Percentiles rank a stretch among this genome's conserved stretches.
These are phyloP conservation scores for Heliornis fulica DNA, from an alignment of 2,113 vertebrate species.

Conservation along the genomic window DNA sequence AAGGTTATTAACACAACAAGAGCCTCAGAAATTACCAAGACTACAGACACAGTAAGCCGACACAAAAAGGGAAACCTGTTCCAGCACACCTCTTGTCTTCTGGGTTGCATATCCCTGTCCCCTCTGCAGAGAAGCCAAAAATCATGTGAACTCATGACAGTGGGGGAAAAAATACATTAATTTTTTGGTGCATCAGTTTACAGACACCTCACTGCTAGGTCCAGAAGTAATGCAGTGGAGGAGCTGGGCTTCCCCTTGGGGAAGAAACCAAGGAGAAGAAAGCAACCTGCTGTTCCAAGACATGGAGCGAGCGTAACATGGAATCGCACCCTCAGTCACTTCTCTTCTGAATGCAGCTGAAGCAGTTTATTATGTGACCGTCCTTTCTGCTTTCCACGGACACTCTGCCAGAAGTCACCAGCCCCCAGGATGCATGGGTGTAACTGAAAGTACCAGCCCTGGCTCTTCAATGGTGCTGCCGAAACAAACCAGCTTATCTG, in stretches of 20 bases:
- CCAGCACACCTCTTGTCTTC: neutral
- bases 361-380: neutral
- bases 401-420: neutral
- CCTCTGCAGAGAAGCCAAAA: neutral
- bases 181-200: neutral
- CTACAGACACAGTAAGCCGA: neutral
- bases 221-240: neutral
- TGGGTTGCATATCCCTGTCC: neutral
- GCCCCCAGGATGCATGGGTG: neutral
- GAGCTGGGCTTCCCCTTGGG: neutral
- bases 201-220: rapidly evolving
- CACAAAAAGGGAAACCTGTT: neutral
- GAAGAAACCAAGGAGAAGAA: neutral
- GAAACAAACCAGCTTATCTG: neutral
- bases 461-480: neutral
- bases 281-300: neutral
- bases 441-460: neutral
- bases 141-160: neutral
- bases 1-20: neutral
- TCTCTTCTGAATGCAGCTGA: neutral
- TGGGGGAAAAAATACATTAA: neutral
- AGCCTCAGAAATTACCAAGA: neutral
- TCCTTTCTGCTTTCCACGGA: neutral
- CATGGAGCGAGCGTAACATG: neutral
- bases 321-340: neutral